A percentile compares a stretch with the other conserved stretches of the same genome.
Evolutionary conservation across 2,797 vertebrate species (phyloP).

Genomic region (Malurus leucopterus): DNA sequence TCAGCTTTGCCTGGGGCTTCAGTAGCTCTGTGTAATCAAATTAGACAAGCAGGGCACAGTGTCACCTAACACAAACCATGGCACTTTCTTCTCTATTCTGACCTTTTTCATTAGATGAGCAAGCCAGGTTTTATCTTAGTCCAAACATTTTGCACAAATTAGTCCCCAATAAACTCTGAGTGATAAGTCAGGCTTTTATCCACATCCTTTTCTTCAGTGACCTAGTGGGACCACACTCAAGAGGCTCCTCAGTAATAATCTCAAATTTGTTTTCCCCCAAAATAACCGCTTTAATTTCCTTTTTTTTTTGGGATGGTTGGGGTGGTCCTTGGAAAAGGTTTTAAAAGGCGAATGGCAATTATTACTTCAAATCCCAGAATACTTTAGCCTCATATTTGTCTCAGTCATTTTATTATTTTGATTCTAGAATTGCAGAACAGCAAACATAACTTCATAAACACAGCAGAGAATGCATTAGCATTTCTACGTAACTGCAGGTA

Average conservation of each 20-base stretch:
- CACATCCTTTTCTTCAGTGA: not conserved
- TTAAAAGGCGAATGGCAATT: not conserved
- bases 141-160: slow-evolving; percentile 62
- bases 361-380: not conserved
- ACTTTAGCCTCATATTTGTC: not conserved
- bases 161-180: slow-evolving; percentile 44
- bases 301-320: not conserved
- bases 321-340: not conserved
- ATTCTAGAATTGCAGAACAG: not conserved
- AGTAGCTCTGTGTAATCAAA: slow-evolving; percentile 78
- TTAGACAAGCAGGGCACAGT: slow-evolving; percentile 79
- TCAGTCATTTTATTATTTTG: not conserved
- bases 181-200: not conserved
- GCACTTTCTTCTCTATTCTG: slow-evolving; percentile 69
- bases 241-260: not conserved
- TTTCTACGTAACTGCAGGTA: not conserved
- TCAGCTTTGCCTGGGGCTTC: slow-evolving; percentile 78
- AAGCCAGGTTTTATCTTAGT: slow-evolving; percentile 62
- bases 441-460: slow-evolving; percentile 25
- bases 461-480: not conserved
- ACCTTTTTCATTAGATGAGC: slow-evolving; percentile 66
- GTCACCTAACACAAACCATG: slow-evolving; percentile 78
- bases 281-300: not conserved
- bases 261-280: not conserved
- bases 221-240: not conserved